Evolutionary conservation across 2,888 invertebrate species (phyloP).

Genomic region (Ennomos quercinarius): DNA sequence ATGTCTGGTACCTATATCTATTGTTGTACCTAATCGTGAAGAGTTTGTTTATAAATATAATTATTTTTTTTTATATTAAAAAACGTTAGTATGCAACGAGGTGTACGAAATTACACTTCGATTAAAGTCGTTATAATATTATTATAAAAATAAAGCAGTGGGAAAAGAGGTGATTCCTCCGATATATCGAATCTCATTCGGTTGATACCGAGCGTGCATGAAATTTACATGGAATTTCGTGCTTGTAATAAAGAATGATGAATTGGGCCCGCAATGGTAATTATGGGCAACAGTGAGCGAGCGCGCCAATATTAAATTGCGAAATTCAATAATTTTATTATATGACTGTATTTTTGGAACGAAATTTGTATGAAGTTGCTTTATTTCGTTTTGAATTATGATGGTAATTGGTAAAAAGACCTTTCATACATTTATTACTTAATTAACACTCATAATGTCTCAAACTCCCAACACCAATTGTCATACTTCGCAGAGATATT

Average conservation of each 20-base stretch:
- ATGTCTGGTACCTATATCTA: too few species aligned
- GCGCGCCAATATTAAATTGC: slow-evolving; percentile 75
- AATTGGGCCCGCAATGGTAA: slow-evolving; percentile 83
- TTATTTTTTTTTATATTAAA: not conserved
- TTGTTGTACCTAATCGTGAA: too few species aligned
- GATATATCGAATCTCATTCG: slow-evolving; percentile 77
- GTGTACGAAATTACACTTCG: slow-evolving; percentile 29
- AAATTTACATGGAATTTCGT: slow-evolving; percentile 84
- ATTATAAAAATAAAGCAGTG: slow-evolving; percentile 40
- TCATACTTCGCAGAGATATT: too few species aligned
- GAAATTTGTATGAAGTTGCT: slow-evolving; percentile 15
- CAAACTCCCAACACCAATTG: too few species aligned
- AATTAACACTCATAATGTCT: not conserved
- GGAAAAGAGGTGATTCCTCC: slow-evolving; percentile 65
- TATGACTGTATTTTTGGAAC: slow-evolving; percentile 53
- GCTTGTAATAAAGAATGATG: slow-evolving; percentile 85
- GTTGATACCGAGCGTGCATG: slow-evolving; percentile 69
- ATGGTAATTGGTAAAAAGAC: slow-evolving; percentile 2
- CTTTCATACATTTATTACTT: too few species aligned
- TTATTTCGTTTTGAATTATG: slow-evolving; percentile 24
- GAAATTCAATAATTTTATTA: slow-evolving; percentile 81
- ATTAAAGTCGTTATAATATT: slow-evolving; percentile 36
- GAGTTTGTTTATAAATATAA: too few species aligned
- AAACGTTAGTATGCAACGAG: not conserved
- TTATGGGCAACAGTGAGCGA: slow-evolving; percentile 77